Percentiles rank a stretch among this genome's conserved stretches.
These are phyloP conservation scores for Sebastes reedi DNA, from an alignment of 2,797 vertebrate species.

Conservation along the genomic window DNA sequence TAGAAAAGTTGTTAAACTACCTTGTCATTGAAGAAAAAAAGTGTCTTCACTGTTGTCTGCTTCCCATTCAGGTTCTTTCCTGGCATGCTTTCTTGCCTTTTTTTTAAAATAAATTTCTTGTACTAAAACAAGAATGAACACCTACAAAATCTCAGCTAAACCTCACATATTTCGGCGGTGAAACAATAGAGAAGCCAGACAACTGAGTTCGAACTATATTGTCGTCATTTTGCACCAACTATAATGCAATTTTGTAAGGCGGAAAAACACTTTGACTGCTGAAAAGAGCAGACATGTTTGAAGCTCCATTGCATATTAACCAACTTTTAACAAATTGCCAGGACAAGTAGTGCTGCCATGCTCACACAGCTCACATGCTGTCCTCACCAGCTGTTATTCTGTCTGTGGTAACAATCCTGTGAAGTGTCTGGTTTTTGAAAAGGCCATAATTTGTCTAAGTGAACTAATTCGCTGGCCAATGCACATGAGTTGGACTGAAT, in stretches of 20 bases:
- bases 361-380: constrained; percentile 2
- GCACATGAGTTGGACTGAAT: not conserved
- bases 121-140: not conserved
- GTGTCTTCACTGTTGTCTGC: not conserved
- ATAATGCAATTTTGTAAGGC: not conserved
- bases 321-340: not conserved
- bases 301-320: not conserved
- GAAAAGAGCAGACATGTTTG: not conserved
- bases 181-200: too few relatives aligned
- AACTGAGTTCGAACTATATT: too few relatives aligned
- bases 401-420: not conserved
- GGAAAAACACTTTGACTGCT: not conserved
- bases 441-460: not conserved
- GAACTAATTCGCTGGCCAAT: not conserved
- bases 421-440: not conserved
- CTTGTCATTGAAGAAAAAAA: not conserved
- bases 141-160: not conserved
- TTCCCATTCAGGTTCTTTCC: not conserved
- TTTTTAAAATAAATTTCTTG: not conserved
- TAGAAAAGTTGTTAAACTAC: not conserved
- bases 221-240: not conserved
- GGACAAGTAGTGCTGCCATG: not conserved
- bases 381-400: constrained; percentile 10
- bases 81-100: not conserved
- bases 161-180: not conserved